A percentile compares a stretch with the other conserved stretches of the same genome.
Conservation (phyloP, 1,140 invertebrate species). For the Philopotamus ludificatus region DNA sequence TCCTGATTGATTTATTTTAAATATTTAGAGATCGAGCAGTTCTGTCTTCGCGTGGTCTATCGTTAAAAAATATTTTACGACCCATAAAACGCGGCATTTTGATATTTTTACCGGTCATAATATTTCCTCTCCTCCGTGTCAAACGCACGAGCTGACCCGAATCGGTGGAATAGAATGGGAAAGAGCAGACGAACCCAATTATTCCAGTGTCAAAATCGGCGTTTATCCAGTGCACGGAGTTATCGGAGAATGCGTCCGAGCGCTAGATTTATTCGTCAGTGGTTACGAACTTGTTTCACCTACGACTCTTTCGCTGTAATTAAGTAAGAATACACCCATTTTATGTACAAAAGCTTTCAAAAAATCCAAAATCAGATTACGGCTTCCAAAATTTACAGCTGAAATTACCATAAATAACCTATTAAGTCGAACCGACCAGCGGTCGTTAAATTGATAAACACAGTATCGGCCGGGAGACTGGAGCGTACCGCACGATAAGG, state of each 20-base stretch:
- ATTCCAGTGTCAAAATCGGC: too few relatives aligned
- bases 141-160: too few relatives aligned
- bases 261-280: conserved; percentile 1
- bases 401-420: conserved; percentile 22
- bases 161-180: too few relatives aligned
- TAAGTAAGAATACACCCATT: conserved; percentile 3
- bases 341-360: conserved; percentile 6
- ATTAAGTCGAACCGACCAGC: conserved; percentile 10
- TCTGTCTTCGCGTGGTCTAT: background rate
- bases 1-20: conserved; percentile 21
- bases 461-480: background rate
- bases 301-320: conserved; percentile 10
- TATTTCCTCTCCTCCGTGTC: too few relatives aligned
- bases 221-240: too few relatives aligned
- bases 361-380: conserved; percentile 12
- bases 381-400: conserved; percentile 8
- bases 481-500: background rate
- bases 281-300: background rate
- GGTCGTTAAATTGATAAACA: conserved; percentile 9
- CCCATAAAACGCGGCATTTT: conserved; percentile 14
- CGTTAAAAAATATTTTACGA: conserved; percentile 37
- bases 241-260: conserved; percentile 1
- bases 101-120: too few relatives aligned
- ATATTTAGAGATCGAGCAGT: conserved; percentile 20
- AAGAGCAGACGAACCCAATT: too few relatives aligned